Base-by-base conservation (phyloP, 2,113 vertebrate genomes). In the Scartelaos histophorus region DNA sequence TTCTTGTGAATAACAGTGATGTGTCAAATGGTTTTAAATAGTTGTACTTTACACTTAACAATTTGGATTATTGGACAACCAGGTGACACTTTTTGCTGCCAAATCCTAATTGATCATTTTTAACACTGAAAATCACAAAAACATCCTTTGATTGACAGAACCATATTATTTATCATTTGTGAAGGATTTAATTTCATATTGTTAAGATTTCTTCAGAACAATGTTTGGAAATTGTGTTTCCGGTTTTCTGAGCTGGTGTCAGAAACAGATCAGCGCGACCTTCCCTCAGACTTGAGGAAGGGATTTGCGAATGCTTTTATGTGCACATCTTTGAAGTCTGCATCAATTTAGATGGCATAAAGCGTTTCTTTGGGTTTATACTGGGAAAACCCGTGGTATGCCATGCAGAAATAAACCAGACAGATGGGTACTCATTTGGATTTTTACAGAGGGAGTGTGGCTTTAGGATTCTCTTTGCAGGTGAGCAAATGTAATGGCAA, bases 251-350 rank as follows among this genome's bases (percentile, higher is more conserved):
- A 67, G 57, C 25, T 76, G 58, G 73, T 85, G 75, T 71, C 57
- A 79, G 72, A 66, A 56, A 70, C 73, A 47, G 25, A 70, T 77
- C 56, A 47, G 58, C 58, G 24, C 71, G 76, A 75, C 71, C 60
- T 0, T 67, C 60, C 43, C 67, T 60, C 61, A 56, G 46, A 67
- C 75, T 73, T 76, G 12, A 77, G 64, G 80, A 70, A 45, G 46
- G 62, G 51, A 70, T 65, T 76, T 70, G 49, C 69, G 35, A 71
- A 67, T 19, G 61, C 71, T 73, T 81, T 82, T 72, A 65, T 83
- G 82, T 67, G 66, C 69, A 73, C 75, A 61, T 74, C 75, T 85
- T 88, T 88, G 79, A 85, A 71, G 85, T 78, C n/a, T 65, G 69
- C 57, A 15, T 61, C 51, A 58, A 61, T 71, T 82, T 45, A n/a